Base-by-base conservation (phyloP, 1,140 invertebrate species). In the Oedothorax gibbosus region DNA sequence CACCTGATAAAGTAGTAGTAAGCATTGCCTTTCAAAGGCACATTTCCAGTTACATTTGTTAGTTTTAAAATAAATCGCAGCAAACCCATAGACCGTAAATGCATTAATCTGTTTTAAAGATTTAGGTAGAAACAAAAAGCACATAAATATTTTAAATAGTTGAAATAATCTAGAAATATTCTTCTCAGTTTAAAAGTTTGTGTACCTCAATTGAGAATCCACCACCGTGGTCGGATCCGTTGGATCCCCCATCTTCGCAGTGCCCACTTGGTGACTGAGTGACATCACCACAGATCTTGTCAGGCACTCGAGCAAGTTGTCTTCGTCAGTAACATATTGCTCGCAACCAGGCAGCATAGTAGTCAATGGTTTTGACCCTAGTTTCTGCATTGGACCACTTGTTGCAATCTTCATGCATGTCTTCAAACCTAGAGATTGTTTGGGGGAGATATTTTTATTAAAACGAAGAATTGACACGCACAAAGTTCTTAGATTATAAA, bases 201-300 rank as follows among this genome's bases (percentile, higher is more conserved):
- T 9, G 7, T 81, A 82, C 65, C 84, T 64, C 9, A 97, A 89
- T 76, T 93, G 91, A 0, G 94, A 93, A 91, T 97, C 96, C 0
- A 97, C 95, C 0, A 97, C 96, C 0, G 96, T 94, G 7, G 92
- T 92, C 0, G 91, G 90, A 89, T 97, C 95, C 87, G 91, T 92
- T 4, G 91, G 87, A 0, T 95, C 94, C 14, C 96, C 96, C 96
- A 97, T 97, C 90, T 95, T 96, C 18, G 94, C 93, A 5, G 90
- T 91, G 56, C 90, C 90, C 0, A 88, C 88, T 3, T 87, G 88
- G 85, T 91, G 89, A 88, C 96, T 96, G 85, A 96, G 95, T 2
- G 95, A 96, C 94, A 96, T 95, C 1, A 95, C 93, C 68, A 96
- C 94, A 21, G 95, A 94, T 51, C 95, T 90, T 15, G 95, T 94